Evolutionary conservation across 1,140 invertebrate species (phyloP).

Genomic region (Babylonia areolata): DNA sequence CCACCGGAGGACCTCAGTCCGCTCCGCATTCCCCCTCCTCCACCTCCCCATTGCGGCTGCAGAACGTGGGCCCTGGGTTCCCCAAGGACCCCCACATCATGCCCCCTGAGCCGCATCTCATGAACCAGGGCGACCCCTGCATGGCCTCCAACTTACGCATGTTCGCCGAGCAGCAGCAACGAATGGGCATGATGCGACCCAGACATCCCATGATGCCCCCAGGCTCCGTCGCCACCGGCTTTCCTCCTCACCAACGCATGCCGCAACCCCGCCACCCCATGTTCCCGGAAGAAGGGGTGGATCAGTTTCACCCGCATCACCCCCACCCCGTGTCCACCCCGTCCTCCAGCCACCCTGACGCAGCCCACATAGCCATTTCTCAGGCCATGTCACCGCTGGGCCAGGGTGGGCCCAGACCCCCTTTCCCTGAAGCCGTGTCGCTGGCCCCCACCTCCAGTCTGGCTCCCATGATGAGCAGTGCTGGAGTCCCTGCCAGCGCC

Average conservation of each 20-base stretch:
- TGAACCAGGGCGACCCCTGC: constrained; percentile 19
- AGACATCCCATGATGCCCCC: constrained; percentile 25
- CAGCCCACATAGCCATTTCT: neutral
- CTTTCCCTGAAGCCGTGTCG: constrained; percentile 9
- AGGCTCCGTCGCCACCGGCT: neutral
- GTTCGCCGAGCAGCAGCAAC: constrained; percentile 37
- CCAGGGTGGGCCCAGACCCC: neutral
- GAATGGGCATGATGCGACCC: constrained; percentile 24
- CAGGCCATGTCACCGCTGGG: neutral
- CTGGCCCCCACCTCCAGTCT: constrained; percentile 15
- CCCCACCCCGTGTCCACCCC: neutral
- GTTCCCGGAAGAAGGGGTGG: constrained; percentile 34
- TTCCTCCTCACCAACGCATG: constrained; percentile 14
- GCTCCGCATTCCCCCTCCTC: constrained; percentile 34
- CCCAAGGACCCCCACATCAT: constrained; percentile 43
- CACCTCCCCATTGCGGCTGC: constrained; percentile 34
- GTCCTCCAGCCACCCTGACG: constrained; percentile 9
- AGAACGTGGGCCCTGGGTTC: constrained; percentile 4
- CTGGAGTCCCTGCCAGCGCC: neutral
- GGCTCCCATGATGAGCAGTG: neutral
- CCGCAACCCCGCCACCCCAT: constrained; percentile 42
- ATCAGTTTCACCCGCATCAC: constrained; percentile 17
- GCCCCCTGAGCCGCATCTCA: neutral
- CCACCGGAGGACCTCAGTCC: constrained; percentile 34
- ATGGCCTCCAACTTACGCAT: constrained; percentile 41